Base-by-base conservation (phyloP, 2,113 vertebrate species). In the Centrocercus urophasianus region DNA sequence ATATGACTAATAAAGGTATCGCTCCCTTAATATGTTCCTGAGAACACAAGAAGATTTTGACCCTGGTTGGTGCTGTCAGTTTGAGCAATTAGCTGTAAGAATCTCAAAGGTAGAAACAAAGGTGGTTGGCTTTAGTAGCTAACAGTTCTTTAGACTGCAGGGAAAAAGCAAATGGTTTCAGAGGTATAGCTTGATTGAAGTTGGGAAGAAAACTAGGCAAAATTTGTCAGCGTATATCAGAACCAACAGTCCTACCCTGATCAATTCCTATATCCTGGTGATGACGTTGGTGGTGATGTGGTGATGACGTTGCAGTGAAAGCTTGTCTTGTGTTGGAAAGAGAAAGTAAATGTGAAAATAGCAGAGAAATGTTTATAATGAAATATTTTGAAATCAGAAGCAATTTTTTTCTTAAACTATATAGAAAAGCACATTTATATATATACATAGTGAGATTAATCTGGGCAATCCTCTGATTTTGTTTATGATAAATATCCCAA, bases 191-290 rank as follows among this genome's bases (percentile, higher is more conserved):
- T 6, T 42, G 13, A 86, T 84, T 89, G 63, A 90, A 82, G 34
- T 86, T n/a, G 66, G 59, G 66, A 45, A 85, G 56, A 78, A 96
- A 60, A 59, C 28, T 54, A 71, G 47, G 74, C 50, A 42, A 71
- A 87, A 5, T 75, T 91, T 89, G 47, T 87, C 64, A 28, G 34
- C 34, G n/a, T 61, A 28, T 3, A 0, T 83, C 42, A 83, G 81
- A 84, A 66, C 57, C 17, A 34, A 27, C 72, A 92, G 67, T 11
- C 43, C 13, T 21, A 28, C 25, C 11, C 19, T 36, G 15, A 87
- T 93, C 93, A 93, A 54, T 93, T 85, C 40, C 72, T 81, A 40
- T 30, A 81, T 75, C 67, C 70, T 60, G 50, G 70, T 67, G 14
- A 47, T 75, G 40, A 36, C 50, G 47, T 59, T 79, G 78, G 25